phyloP scores from a whole-genome alignment of 2,113 vertebrate species.

The Orcinus orca region DNA sequence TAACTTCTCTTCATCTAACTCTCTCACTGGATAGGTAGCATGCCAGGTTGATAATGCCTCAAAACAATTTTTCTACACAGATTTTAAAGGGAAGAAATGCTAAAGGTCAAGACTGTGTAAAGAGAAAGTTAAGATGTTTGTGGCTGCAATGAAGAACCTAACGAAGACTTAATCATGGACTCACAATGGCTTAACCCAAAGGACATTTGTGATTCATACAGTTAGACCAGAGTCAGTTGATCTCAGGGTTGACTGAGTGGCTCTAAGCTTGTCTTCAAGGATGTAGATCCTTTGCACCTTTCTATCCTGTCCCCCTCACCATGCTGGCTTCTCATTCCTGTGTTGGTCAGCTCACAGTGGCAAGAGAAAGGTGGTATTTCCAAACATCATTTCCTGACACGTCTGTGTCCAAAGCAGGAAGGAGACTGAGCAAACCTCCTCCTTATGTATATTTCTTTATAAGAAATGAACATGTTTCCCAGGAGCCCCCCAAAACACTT shows the following conservation, averaged over 20 bases:
- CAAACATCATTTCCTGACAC: not conserved
- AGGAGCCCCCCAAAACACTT: not conserved
- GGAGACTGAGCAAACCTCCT: not conserved
- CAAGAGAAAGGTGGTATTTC: not conserved
- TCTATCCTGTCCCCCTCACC: not conserved
- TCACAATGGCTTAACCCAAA: not conserved
- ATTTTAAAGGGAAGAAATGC: conserved; percentile 9
- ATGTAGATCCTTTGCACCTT: not conserved
- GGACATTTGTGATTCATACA: not conserved
- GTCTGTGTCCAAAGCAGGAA: not conserved
- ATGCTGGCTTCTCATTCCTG: not conserved
- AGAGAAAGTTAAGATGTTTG: not conserved
- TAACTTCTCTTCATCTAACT: conserved; percentile 36
- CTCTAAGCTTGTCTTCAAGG: not conserved
- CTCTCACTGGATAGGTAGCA: not conserved
- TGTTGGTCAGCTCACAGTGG: not conserved
- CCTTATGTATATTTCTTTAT: not conserved
- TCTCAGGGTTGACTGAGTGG: not conserved
- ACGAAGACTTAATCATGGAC: not conserved
- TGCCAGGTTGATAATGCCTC: conserved; percentile 21
- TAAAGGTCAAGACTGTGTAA: not conserved
- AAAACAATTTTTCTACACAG: not conserved
- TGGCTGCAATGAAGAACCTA: not conserved
- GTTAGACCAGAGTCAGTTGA: not conserved
- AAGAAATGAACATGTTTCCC: not conserved